Base-by-base conservation (phyloP, 2,113 vertebrate species). In the Carassius auratus region DNA sequence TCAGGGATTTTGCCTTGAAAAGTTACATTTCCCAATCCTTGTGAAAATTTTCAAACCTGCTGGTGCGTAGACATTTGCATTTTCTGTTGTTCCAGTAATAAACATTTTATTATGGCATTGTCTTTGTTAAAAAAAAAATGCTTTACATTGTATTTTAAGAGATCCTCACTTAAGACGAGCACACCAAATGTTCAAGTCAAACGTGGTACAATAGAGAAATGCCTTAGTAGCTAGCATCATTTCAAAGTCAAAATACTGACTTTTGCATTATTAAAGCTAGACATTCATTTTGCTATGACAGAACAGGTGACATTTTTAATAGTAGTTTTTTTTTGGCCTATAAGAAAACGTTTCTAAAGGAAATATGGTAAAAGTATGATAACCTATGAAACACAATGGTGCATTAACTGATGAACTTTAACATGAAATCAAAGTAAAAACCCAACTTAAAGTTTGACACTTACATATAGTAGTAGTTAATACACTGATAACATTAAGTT, bases 71-170 rank as follows among this genome's bases (percentile, higher is more conserved):
- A 64, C 17, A 76, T 55, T 76, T 76, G 75, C 3, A 4, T 52
- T 55, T 76, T 23, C 45, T 76, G 50, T 33, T 71, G 17, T 75
- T 36, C 13, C 17, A 62, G 74, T 36, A 87, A 79, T 86, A 87
- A 79, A 87, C 66, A 23, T 59, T 83, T 77, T 77, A 69, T 79
- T 52, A 23, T 23, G 74, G 19, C 36, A n/a, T n/a, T 59, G 13
- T 33, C 38, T 76, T 26, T 64, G 15, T 76, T 48, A 64, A 76
- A 64, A 76, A 76, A 45, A 19, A 64, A 78, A 45, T 78, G 8
- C 5, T 33, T n/a, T 45, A 15, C 21, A 15, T 55, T 62, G 23
- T 15, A 42, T 42, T 38, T 71, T 12, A 26, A 2, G 0, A 12
- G 19, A 48, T 45, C 26, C 17, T 74, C 9, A 6, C 19, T 38